phyloP scores from a whole-genome alignment of 2,797 vertebrate genomes.

The Enteromius unitaeniatus region DNA sequence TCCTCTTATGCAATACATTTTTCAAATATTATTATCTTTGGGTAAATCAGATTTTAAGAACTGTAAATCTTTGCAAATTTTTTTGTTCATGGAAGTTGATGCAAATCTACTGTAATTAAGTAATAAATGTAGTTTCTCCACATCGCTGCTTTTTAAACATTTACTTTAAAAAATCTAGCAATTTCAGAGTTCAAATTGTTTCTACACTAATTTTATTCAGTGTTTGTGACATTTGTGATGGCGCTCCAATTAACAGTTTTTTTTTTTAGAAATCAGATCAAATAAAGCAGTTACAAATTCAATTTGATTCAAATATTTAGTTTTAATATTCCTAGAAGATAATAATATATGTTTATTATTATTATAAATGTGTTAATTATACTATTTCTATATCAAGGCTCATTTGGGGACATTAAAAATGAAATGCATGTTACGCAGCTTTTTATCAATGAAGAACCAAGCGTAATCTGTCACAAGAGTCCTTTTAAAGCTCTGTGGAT shows the following conservation, averaged over 20 bases:
- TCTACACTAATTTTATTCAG: background rate
- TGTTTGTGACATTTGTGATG: background rate
- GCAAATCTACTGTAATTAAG: background rate
- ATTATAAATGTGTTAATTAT: background rate
- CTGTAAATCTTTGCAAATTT: too few relatives aligned
- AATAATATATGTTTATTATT: background rate
- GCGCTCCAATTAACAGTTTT: background rate
- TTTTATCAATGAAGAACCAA: slow-evolving; percentile 2
- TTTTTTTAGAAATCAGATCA: background rate
- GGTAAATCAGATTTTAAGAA: background rate
- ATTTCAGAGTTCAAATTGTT: background rate
- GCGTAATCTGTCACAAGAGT: background rate
- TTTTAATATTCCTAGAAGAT: background rate
- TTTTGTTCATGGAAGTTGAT: background rate
- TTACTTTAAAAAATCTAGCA: background rate
- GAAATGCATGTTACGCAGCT: background rate
- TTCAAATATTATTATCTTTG: background rate
- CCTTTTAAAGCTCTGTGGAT: slow-evolving; percentile 5
- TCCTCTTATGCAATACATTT: background rate
- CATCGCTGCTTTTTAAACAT: background rate
- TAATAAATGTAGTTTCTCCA: background rate
- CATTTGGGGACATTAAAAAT: background rate
- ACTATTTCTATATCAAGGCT: background rate
- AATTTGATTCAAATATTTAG: background rate
- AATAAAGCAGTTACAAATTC: background rate